Evolutionary conservation across 2,888 invertebrate species (phyloP), one percentile per base, ranked within the genome.

Genomic region (Heliconius aoede): DNA sequence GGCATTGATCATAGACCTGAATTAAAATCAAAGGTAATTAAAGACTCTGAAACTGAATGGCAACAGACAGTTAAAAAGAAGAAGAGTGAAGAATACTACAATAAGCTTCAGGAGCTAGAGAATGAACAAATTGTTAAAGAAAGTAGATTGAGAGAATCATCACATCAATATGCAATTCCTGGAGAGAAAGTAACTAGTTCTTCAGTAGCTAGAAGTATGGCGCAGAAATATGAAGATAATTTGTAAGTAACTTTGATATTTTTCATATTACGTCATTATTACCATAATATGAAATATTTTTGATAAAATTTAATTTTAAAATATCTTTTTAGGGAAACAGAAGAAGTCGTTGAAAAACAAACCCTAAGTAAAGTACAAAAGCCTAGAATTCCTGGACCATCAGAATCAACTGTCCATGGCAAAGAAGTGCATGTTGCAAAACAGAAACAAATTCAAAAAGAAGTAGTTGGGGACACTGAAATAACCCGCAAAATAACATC

Each of bases 401-500:
- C 97, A 0, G 98, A 98, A 91, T 98, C 98, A 11, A 96, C 96
- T 0, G 97, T 98, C 21, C 98, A 98, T 86, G 98, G 98, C 46
- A 97, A 97, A 82, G 98, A 98, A 93, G 96, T 98, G 8, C 97
- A 98, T 86, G 96, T 97, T 32, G 97, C 97, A 4, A 97, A 97
- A 86, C 98, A 98, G 85, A 97, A 97, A 85, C 98, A 98, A 93
- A 96, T 96, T 0, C 98, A 98, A 89, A 98, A 98, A 87, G 98
- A 98, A 94, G 95, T 96, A 4, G 95, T 97, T 74, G 98, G 98
- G 18, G 98, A 98, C 86, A 92, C 97, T 58, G 98, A 98, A 93
- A 98, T 98, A 73, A 98, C 98, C 0, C 95, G 98, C 81, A 98
- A 98, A 86, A 98, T 98, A 78, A 98, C 98, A 18, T 97, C 98